Percentiles rank a stretch among this genome's conserved stretches.
Conservation (phyloP, 2,888 invertebrate genomes). For the Pandemis cinnamomeana region DNA sequence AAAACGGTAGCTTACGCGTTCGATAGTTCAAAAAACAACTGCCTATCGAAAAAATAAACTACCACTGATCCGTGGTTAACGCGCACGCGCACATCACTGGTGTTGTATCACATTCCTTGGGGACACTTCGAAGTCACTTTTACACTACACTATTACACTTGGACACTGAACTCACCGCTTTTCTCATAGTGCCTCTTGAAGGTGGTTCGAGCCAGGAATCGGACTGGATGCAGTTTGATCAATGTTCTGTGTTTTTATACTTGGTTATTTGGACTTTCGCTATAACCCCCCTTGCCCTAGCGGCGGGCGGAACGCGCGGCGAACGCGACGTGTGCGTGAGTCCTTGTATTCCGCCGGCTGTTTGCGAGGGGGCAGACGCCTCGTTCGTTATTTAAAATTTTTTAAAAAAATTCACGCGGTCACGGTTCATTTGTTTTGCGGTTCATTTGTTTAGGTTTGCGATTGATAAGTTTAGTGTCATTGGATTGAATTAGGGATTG, state of each 20-base stretch:
- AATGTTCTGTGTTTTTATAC: constrained; percentile 81
- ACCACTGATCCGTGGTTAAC: constrained; percentile 39
- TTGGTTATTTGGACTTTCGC: constrained; percentile 84
- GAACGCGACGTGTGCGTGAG: constrained; percentile 55
- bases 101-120: constrained; percentile 51
- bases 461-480: no score
- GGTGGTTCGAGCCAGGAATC: constrained; percentile 79
- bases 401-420: constrained; percentile 45
- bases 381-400: constrained; percentile 58
- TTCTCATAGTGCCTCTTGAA: constrained; percentile 81
- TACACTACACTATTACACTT: constrained; percentile 59
- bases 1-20: constrained; percentile 17
- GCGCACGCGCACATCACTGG: constrained; percentile 64
- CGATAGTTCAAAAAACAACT: constrained; percentile 19
- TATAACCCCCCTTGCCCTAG: constrained; percentile 69
- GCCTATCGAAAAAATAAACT: constrained; percentile 31
- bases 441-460: background rate
- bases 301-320: constrained; percentile 60
- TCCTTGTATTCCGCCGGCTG: constrained; percentile 74
- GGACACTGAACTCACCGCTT: constrained; percentile 73
- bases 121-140: constrained; percentile 70
- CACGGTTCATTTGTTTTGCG: constrained; percentile 40
- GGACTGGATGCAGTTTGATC: constrained; percentile 76
- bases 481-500: no score
- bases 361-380: constrained; percentile 69